phyloP scores from a whole-genome alignment of 1,140 invertebrate species.

The Cylas formicarius region DNA sequence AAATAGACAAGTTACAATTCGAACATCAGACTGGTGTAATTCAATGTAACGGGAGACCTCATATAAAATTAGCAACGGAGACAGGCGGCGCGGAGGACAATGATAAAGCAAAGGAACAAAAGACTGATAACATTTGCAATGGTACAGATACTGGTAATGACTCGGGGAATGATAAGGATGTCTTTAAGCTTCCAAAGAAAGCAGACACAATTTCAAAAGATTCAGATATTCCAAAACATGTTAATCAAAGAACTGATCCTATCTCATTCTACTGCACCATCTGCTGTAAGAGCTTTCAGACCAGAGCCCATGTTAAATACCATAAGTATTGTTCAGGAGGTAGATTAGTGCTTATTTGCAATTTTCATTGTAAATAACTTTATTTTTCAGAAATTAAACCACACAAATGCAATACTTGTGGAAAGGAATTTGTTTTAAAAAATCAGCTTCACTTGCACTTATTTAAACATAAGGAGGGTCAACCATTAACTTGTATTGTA shows the following conservation, averaged over 20 bases:
- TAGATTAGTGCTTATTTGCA: constrained; percentile 14
- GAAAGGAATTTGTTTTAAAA: constrained; percentile 37
- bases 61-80: constrained; percentile 7
- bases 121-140: constrained; percentile 3
- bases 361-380: constrained; percentile 11
- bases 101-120: constrained; percentile 9
- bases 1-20: not conserved
- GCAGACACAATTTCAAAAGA: constrained; percentile 23
- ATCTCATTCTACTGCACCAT: constrained; percentile 35
- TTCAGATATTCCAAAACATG: constrained; percentile 29
- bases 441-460: constrained; percentile 36
- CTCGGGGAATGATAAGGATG: constrained; percentile 8
- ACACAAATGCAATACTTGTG: constrained; percentile 35
- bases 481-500: constrained; percentile 34
- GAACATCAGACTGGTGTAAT: constrained; percentile 28
- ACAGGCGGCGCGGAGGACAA: constrained; percentile 1
- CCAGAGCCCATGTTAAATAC: constrained; percentile 36
- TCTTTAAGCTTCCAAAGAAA: too few relatives aligned
- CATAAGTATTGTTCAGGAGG: constrained; percentile 39
- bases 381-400: constrained; percentile 41
- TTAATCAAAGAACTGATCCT: constrained; percentile 25
- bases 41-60: constrained; percentile 22
- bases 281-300: constrained; percentile 36
- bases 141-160: not conserved
- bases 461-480: constrained; percentile 34